Evolutionary conservation across 2,113 vertebrate species (phyloP).

Genomic region (Guaruba guarouba): DNA sequence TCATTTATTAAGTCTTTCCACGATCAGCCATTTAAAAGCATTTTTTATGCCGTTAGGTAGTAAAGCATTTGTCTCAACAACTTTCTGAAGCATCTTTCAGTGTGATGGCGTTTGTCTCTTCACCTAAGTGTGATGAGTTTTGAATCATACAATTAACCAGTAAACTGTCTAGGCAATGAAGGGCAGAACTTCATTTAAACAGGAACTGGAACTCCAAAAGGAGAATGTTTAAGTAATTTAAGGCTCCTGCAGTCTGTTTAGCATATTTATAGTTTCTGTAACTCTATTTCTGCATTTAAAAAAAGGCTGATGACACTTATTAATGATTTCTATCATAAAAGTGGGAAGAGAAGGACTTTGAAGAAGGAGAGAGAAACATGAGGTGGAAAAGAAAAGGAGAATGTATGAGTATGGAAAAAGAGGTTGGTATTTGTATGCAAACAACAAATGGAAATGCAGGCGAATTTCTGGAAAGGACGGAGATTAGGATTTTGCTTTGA

Average conservation of each 20-base stretch:
- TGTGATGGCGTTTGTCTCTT: neutral
- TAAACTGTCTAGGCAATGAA: neutral
- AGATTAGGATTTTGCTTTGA: neutral
- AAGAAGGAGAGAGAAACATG: neutral
- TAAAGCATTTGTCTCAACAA: neutral
- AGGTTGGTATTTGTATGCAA: neutral
- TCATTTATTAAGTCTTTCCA: neutral
- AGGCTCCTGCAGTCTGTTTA: neutral
- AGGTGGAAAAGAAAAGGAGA: neutral
- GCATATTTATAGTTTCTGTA: neutral
- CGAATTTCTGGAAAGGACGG: neutral
- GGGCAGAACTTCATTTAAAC: neutral
- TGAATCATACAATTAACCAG: neutral
- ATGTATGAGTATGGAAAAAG: neutral
- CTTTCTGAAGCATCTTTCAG: neutral
- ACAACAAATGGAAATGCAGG: neutral
- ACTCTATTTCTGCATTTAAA: neutral
- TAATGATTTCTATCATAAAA: neutral
- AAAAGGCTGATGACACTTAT: neutral
- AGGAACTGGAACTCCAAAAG: neutral
- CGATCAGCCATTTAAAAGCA: neutral
- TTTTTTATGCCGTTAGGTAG: neutral
- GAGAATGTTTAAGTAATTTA: neutral
- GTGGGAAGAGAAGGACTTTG: neutral
- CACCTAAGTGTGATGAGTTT: neutral